These are phyloP conservation scores for Reinhardtius hippoglossoides DNA, from an alignment of 2,113 vertebrate genomes.

Conservation along the genomic window DNA sequence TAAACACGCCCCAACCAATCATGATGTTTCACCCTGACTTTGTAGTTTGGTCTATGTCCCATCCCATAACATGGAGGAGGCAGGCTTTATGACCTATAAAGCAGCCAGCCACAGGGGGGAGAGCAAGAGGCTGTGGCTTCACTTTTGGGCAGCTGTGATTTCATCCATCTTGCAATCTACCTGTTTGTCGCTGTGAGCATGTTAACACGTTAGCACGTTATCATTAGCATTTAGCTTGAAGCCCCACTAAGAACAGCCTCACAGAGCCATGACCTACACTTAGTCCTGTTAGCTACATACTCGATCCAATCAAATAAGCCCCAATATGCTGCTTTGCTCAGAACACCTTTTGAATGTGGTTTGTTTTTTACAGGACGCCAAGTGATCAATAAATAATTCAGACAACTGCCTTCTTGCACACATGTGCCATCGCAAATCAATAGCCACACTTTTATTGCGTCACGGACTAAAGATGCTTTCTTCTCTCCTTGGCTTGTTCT, in stretches of 20 bases:
- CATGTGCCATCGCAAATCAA: conserved; percentile 60
- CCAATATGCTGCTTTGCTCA: not conserved
- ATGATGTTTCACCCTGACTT: no score
- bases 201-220: not conserved
- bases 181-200: no score
- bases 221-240: not conserved
- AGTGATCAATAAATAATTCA: conserved; percentile 42
- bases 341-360: not conserved
- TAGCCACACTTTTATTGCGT: conserved; percentile 63
- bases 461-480: conserved; percentile 59
- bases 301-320: not conserved
- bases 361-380: conserved; percentile 5
- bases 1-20: not conserved
- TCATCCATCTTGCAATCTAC: no score
- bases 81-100: no score
- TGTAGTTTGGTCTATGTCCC: no score
- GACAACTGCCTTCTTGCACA: conserved; percentile 35
- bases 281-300: not conserved
- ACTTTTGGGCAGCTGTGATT: not conserved
- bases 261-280: not conserved
- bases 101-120: no score
- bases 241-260: not conserved
- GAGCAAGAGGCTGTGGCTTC: no score
- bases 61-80: no score
- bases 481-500: conserved; percentile 60